phyloP scores from a whole-genome alignment of 2,113 vertebrate species.

The Ascaphus truei region DNA sequence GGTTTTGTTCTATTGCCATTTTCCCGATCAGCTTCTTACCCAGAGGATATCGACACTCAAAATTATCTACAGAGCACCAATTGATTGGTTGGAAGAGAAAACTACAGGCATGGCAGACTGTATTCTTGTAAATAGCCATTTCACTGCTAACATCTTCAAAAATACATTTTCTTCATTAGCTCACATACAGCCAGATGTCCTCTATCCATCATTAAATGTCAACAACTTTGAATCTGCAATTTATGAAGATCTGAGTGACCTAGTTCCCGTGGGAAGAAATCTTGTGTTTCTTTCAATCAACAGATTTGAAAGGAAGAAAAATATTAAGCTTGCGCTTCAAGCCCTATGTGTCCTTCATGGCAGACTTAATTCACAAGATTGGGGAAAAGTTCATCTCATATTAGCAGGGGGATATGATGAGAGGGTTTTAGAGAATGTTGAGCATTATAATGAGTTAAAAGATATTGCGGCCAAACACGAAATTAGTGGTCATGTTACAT shows the following conservation, averaged over 20 bases:
- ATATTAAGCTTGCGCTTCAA: slow-evolving; percentile 75
- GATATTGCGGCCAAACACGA: slow-evolving; percentile 56
- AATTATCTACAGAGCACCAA: slow-evolving; percentile 77
- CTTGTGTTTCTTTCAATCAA: slow-evolving; percentile 92
- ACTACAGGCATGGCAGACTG: slow-evolving; percentile 96
- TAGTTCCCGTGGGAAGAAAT: slow-evolving; percentile 69
- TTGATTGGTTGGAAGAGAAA: slow-evolving; percentile 88
- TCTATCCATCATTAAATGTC: slow-evolving; percentile 90
- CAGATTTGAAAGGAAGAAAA: slow-evolving; percentile 95
- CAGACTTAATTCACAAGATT: slow-evolving; percentile 58
- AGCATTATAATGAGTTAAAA: slow-evolving; percentile 82
- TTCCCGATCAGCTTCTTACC: slow-evolving; percentile 89
- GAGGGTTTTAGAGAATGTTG: slow-evolving; percentile 83
- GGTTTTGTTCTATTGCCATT: slow-evolving; percentile 96
- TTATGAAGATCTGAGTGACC: slow-evolving; percentile 58
- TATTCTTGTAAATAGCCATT: slow-evolving; percentile 89
- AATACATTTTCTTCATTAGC: slow-evolving; percentile 80
- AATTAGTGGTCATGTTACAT: slow-evolving; percentile 72
- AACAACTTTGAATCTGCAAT: slow-evolving; percentile 67
- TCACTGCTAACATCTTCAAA: slow-evolving; percentile 84
- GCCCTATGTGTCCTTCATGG: slow-evolving; percentile 68
- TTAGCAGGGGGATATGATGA: slow-evolving; percentile 91
- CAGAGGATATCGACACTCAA: slow-evolving; percentile 76
- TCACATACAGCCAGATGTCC: slow-evolving; percentile 73
- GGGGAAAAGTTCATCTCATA: slow-evolving; percentile 78